Percentiles rank a stretch among this genome's conserved stretches.
These are phyloP conservation scores for Macrochelys suwanniensis DNA, from an alignment of 2,797 vertebrate species.

Conservation along the genomic window DNA sequence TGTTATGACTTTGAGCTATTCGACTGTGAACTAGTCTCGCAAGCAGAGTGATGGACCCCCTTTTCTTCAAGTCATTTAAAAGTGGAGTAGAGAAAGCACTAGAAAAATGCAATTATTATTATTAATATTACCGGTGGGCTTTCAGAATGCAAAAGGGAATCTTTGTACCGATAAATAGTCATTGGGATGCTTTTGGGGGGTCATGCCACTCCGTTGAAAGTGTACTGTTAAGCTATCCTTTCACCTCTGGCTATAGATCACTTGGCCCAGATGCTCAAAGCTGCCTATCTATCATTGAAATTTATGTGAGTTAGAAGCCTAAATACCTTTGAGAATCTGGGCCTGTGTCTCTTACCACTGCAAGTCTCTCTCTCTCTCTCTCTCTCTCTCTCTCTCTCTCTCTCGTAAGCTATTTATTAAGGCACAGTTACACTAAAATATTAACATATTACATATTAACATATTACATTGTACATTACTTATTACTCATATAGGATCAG, in stretches of 20 bases:
- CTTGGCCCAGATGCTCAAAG: too few relatives aligned
- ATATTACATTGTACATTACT: not conserved
- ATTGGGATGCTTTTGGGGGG: not conserved
- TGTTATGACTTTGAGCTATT: constrained; percentile 68
- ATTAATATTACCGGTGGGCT: not conserved
- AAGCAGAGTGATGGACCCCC: not conserved
- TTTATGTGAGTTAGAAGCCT: not conserved
- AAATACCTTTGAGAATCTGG: not conserved
- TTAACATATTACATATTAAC: not conserved
- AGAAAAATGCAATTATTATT: not conserved
- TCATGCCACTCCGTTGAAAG: not conserved
- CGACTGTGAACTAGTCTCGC: not conserved
- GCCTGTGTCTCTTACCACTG: not conserved
- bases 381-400: not conserved
- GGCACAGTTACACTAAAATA: not conserved
- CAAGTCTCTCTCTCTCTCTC: not conserved
- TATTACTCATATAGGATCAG: not conserved
- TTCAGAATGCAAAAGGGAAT: constrained; percentile 5
- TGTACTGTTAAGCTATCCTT: not conserved
- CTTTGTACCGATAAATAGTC: constrained; percentile 24
- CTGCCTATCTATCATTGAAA: not conserved
- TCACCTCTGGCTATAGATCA: constrained; percentile 57
- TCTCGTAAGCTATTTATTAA: not conserved
- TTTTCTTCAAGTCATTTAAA: constrained; percentile 36
- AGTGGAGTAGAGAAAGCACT: constrained; percentile 31